Conservation (phyloP, 2,797 vertebrate genomes). For the Parauchenoglanis punctatus region DNA sequence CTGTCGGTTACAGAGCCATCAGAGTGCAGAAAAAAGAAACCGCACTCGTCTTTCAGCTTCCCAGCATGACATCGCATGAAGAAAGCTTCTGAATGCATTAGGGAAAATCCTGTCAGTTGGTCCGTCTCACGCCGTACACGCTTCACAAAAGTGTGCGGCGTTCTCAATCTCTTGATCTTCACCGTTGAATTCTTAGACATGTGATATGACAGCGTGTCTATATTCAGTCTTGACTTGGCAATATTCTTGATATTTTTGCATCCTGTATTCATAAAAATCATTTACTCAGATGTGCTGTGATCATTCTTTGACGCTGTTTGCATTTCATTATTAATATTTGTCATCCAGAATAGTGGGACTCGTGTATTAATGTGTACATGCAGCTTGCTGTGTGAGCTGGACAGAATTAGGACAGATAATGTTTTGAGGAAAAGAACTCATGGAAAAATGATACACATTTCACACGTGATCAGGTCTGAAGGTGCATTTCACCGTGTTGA, state of each 20-base stretch:
- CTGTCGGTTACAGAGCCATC: neutral
- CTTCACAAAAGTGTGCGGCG: neutral
- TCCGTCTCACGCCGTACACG: neutral
- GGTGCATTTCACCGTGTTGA: neutral
- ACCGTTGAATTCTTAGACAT: neutral
- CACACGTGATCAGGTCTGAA: neutral
- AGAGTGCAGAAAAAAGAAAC: neutral
- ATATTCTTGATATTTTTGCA: neutral
- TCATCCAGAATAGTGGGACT: neutral
- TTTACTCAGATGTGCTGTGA: neutral
- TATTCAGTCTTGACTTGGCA: neutral
- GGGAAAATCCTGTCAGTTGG: slow-evolving; percentile 24
- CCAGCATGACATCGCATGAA: neutral
- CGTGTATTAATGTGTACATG: neutral
- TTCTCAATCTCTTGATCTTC: neutral
- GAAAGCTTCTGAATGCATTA: slow-evolving; percentile 15
- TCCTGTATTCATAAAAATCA: neutral
- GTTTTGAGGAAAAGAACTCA: neutral
- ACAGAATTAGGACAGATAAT: slow-evolving; percentile 12
- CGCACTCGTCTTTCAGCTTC: neutral
- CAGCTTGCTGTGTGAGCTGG: neutral
- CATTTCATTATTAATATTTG: slow-evolving; percentile 4
- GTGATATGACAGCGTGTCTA: neutral
- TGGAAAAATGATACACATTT: neutral
- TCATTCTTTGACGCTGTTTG: neutral